These are phyloP conservation scores for Pterocles orientalis DNA, from an alignment of 2,113 vertebrate genomes.

Conservation along the genomic window DNA sequence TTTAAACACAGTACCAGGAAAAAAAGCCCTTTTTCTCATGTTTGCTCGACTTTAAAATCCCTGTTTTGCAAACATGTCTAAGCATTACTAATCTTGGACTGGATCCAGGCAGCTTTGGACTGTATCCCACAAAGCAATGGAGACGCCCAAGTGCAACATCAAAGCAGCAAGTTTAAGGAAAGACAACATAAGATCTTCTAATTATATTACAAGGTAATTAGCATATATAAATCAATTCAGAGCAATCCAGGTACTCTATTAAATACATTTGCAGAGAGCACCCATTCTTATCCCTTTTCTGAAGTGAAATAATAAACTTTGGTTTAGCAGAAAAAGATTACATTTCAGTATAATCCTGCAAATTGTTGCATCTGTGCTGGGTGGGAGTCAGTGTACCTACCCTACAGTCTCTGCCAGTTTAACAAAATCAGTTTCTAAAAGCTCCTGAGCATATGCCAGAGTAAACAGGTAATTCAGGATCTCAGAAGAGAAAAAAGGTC, in stretches of 20 bases:
- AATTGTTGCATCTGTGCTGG: background rate
- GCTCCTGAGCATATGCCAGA: background rate
- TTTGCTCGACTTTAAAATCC: background rate
- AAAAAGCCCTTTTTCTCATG: background rate
- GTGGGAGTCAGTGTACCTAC: too few species aligned
- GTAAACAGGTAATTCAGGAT: fast-evolving
- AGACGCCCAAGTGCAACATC: conserved; percentile 2
- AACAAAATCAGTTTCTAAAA: background rate
- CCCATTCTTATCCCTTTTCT: background rate
- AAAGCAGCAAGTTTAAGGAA: conserved; percentile 34
- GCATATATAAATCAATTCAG: background rate
- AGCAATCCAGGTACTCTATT: background rate
- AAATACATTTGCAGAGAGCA: background rate
- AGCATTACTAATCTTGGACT: background rate
- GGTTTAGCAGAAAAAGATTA: background rate
- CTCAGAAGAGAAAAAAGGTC: background rate
- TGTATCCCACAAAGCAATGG: background rate
- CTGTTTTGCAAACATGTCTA: conserved; percentile 24
- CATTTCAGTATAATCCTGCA: background rate
- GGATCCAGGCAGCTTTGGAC: background rate
- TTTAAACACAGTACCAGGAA: background rate
- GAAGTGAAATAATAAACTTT: background rate
- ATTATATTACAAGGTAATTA: conserved; percentile 48
- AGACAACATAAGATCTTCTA: background rate
- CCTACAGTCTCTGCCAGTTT: background rate